Conservation (phyloP, 2,888 invertebrate genomes). For the Thysanoteuthis rhombus region DNA sequence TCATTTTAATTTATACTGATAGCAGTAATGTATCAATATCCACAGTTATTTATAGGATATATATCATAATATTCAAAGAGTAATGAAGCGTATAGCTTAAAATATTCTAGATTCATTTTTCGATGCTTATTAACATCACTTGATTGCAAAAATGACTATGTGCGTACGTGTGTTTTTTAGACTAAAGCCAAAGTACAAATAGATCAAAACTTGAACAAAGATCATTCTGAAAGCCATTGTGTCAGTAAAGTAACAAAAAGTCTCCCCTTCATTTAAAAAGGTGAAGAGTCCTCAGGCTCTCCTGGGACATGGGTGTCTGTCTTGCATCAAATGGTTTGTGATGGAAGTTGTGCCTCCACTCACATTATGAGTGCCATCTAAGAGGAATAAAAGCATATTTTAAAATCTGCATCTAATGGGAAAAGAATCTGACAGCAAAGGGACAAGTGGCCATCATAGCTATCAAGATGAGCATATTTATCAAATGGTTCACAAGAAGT, state of each 20-base stretch:
- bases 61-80: no score
- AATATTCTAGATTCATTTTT: no score
- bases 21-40: no score
- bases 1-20: no score
- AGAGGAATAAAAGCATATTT: not conserved
- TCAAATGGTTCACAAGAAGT: not conserved
- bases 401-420: not conserved
- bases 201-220: no score
- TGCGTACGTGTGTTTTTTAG: no score
- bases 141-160: no score
- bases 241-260: not conserved
- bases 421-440: not conserved
- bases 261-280: no score
- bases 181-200: no score
- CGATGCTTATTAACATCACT: no score
- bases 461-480: not conserved
- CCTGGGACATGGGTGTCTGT: not conserved
- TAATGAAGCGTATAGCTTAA: no score
- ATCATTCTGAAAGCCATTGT: not conserved
- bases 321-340: not conserved
- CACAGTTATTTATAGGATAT: not conserved
- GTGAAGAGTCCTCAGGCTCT: not conserved
- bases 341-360: no score
- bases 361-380: not conserved
- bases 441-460: not conserved